These are phyloP conservation scores for Mactra quadrangularis DNA, from an alignment of 1,140 invertebrate species.

Conservation along the genomic window DNA sequence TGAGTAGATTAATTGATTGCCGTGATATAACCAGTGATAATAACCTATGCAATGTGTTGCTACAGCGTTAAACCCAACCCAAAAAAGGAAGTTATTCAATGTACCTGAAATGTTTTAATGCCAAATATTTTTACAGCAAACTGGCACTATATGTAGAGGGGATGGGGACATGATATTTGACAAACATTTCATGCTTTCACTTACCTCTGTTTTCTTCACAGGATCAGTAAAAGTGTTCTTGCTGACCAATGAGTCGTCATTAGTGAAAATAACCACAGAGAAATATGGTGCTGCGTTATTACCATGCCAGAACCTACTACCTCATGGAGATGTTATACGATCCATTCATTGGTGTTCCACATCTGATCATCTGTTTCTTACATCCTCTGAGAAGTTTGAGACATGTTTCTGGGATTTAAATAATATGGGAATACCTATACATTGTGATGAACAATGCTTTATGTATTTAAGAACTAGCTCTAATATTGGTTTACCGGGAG, in stretches of 20 bases:
- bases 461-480: background rate
- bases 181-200: too few relatives aligned
- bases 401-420: slow-evolving; percentile 21
- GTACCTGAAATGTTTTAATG: too few relatives aligned
- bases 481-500: background rate
- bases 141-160: too few relatives aligned
- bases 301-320: slow-evolving; percentile 1
- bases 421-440: background rate
- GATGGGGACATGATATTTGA: too few relatives aligned
- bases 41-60: too few relatives aligned
- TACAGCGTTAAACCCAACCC: too few relatives aligned
- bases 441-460: background rate
- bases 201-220: slow-evolving; percentile 13
- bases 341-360: background rate
- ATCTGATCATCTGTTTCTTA: background rate
- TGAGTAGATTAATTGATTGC: too few relatives aligned
- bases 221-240: slow-evolving; percentile 22
- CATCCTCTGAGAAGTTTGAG: slow-evolving; percentile 26
- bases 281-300: background rate
- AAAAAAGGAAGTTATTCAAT: too few relatives aligned
- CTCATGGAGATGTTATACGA: slow-evolving; percentile 19
- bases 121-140: too few relatives aligned
- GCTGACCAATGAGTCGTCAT: background rate
- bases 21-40: too few relatives aligned
- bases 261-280: background rate